Conservation (phyloP, 53 echinoderm and acorn worm species). For the Paracentrotus lividus region DNA sequence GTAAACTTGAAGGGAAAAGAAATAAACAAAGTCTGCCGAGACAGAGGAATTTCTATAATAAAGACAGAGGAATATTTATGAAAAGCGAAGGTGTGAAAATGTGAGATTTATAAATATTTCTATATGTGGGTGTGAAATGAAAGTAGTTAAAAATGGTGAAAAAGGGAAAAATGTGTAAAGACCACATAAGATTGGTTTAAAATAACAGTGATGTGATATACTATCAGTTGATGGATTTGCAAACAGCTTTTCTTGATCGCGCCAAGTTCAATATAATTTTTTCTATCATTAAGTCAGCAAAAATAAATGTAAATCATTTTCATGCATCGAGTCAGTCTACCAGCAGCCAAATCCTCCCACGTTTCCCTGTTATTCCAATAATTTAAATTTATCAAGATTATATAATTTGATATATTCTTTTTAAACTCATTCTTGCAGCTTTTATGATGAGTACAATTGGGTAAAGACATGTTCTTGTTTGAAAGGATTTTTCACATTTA, state of each 20-base stretch:
- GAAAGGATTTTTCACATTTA: too few relatives aligned
- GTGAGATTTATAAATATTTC: constrained; percentile 3
- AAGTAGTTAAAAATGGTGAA: neutral
- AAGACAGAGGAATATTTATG: neutral
- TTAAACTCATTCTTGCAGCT: too few relatives aligned
- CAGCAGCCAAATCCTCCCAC: neutral
- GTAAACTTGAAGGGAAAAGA: neutral
- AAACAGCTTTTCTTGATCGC: neutral
- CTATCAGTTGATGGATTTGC: constrained; percentile 7
- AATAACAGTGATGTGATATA: neutral
- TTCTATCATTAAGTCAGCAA: neutral
- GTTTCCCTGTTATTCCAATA: neutral
- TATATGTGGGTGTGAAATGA: neutral
- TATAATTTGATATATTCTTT: too few relatives aligned
- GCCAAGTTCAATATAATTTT: neutral
- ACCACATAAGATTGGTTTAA: neutral
- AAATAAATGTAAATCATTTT: neutral
- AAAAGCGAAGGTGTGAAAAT: constrained; percentile 26
- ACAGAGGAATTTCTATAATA: neutral
- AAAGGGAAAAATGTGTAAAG: neutral
- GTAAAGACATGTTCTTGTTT: too few relatives aligned
- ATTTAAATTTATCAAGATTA: neutral
- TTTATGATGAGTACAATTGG: too few relatives aligned
- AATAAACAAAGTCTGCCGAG: neutral
- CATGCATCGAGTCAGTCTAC: neutral